A percentile compares a stretch with the other conserved stretches of the same genome.
phyloP scores from a whole-genome alignment of 2,888 invertebrate species.

The Galeruca laticollis region DNA sequence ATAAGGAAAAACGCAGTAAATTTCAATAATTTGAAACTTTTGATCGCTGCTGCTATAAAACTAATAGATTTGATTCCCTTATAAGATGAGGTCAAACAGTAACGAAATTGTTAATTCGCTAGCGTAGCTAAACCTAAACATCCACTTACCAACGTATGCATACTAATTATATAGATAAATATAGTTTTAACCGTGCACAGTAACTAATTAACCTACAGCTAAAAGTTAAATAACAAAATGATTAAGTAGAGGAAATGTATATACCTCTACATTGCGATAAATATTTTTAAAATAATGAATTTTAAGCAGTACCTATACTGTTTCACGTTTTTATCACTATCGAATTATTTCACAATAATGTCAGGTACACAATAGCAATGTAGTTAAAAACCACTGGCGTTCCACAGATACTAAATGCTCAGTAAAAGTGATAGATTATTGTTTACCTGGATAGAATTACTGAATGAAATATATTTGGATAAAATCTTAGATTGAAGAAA shows the following conservation, averaged over 20 bases:
- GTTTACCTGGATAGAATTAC: no score
- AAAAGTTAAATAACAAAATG: neutral
- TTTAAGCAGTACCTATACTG: neutral
- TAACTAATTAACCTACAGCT: neutral
- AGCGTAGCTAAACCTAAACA: neutral
- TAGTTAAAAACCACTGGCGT: conserved; percentile 7
- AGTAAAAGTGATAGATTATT: no score
- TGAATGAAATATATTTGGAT: no score
- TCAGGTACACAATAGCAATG: neutral
- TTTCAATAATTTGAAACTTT: no score
- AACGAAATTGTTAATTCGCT: neutral
- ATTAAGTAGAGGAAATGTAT: neutral
- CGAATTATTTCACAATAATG: neutral
- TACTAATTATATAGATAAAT: neutral
- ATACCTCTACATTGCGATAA: neutral
- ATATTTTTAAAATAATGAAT: conserved; percentile 5
- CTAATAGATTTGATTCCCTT: no score
- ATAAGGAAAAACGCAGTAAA: no score
- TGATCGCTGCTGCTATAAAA: no score
- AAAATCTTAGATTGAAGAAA: no score
- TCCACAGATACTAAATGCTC: neutral
- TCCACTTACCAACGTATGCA: neutral
- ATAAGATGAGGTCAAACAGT: no score
- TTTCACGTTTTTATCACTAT: neutral
- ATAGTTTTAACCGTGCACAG: neutral